Evolutionary conservation across 2,888 invertebrate species (phyloP).

Genomic region (Ormyrus nitidulus): DNA sequence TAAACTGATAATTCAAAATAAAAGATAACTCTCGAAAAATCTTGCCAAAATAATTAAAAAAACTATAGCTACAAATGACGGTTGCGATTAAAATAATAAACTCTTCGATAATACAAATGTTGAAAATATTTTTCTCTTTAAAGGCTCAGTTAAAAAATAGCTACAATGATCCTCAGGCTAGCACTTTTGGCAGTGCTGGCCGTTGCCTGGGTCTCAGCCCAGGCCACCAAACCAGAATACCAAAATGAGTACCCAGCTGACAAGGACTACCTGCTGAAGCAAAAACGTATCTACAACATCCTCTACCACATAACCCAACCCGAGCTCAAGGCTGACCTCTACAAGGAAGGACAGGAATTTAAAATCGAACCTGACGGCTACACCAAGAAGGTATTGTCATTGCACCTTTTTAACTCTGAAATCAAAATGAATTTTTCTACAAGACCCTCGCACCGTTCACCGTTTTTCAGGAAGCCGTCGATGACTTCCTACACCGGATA

Average conservation of each 20-base stretch:
- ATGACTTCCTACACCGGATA: constrained; percentile 69
- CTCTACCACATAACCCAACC: constrained; percentile 67
- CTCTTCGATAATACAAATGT: too few relatives aligned
- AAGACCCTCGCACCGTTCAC: too few relatives aligned
- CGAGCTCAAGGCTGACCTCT: constrained; percentile 61
- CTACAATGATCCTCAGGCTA: constrained; percentile 60
- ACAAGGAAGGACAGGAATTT: constrained; percentile 65
- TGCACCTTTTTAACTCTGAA: background rate
- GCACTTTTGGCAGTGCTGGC: constrained; percentile 60
- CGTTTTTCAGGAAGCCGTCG: constrained; percentile 65
- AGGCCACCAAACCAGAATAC: constrained; percentile 59
- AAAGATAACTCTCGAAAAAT: too few relatives aligned
- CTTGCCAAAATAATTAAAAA: too few relatives aligned
- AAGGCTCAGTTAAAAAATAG: background rate
- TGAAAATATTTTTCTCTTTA: background rate
- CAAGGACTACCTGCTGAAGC: constrained; percentile 66
- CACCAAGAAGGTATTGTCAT: constrained; percentile 63
- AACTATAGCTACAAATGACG: too few relatives aligned
- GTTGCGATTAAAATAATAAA: too few relatives aligned
- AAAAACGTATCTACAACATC: constrained; percentile 68
- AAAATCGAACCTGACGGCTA: constrained; percentile 64
- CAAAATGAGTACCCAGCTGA: constrained; percentile 62
- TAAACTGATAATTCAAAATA: too few relatives aligned
- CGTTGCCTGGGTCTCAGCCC: constrained; percentile 57
- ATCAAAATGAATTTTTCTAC: too few relatives aligned